These are phyloP conservation scores for Arenaria interpres DNA, from an alignment of 2,113 vertebrate species.

Conservation along the genomic window DNA sequence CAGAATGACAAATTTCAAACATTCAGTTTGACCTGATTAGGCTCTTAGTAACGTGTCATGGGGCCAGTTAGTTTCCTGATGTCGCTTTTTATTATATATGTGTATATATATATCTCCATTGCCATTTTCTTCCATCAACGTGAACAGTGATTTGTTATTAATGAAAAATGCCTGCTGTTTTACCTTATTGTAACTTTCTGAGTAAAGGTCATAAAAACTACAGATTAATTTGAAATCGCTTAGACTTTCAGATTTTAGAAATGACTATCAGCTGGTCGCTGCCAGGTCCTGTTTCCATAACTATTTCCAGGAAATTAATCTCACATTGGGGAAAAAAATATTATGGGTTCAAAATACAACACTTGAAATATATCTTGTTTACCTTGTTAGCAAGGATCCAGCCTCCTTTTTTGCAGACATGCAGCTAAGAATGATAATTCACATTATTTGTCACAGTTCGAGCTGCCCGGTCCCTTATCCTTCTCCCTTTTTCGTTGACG, in stretches of 20 bases:
- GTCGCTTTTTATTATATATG: background rate
- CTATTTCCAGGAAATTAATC: background rate
- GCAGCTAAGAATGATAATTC: conserved; percentile 74
- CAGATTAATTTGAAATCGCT: background rate
- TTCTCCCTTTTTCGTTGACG: background rate
- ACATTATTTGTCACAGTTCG: conserved; percentile 58
- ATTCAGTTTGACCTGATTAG: background rate
- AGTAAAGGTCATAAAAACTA: background rate
- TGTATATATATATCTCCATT: background rate
- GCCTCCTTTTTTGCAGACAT: conserved; percentile 73
- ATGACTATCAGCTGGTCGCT: conserved; percentile 58
- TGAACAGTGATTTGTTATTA: background rate
- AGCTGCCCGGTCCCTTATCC: background rate
- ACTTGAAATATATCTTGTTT: conserved; percentile 45
- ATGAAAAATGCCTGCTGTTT: background rate
- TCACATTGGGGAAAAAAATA: background rate
- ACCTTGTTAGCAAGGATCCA: conserved; percentile 76
- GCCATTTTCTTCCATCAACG: background rate
- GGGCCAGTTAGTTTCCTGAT: background rate
- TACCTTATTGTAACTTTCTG: background rate
- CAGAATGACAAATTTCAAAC: background rate
- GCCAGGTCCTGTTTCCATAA: conserved; percentile 70
- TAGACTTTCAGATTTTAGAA: background rate
- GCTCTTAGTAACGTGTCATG: background rate
- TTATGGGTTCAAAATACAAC: conserved; percentile 16